A percentile compares a stretch with the other conserved stretches of the same genome.
Conservation (phyloP, 1,140 invertebrate species). For the Drosophila nebulosa region DNA sequence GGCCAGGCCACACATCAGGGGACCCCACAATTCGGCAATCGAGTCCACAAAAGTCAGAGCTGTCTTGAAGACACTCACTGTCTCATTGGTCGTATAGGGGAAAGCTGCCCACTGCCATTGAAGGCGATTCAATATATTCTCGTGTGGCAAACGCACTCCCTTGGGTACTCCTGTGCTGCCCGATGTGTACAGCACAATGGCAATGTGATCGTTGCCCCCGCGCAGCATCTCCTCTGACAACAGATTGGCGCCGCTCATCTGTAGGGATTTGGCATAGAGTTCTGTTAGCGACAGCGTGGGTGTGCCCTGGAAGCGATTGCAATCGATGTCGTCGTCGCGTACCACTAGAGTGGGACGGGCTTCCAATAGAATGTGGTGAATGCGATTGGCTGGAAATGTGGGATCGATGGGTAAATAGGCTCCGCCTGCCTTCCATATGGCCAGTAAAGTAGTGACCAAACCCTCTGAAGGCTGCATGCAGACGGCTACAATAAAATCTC, state of each 20-base stretch:
- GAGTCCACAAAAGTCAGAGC: constrained; percentile 94
- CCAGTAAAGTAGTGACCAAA: constrained; percentile 86
- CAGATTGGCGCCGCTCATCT: constrained; percentile 56
- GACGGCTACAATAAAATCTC: constrained; percentile 87
- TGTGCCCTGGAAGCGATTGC: constrained; percentile 54
- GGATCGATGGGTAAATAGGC: constrained; percentile 91
- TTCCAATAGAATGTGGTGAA: constrained; percentile 89
- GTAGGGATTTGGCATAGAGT: constrained; percentile 59
- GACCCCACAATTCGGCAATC: constrained; percentile 92
- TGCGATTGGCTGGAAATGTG: constrained; percentile 87
- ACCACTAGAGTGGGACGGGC: constrained; percentile 87
- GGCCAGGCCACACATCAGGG: constrained; percentile 86
- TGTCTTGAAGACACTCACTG: constrained; percentile 91
- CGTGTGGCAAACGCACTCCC: constrained; percentile 92
- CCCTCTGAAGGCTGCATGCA: constrained; percentile 88
- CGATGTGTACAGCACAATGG: constrained; percentile 94
- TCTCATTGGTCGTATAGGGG: constrained; percentile 86
- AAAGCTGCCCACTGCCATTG: constrained; percentile 92
- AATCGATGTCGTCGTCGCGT: constrained; percentile 83
- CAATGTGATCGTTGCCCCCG: constrained; percentile 82
- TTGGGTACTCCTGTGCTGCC: constrained; percentile 96
- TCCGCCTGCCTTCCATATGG: constrained; percentile 90
- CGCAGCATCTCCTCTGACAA: constrained; percentile 60
- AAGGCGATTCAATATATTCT: constrained; percentile 89
- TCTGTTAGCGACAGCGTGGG: constrained; percentile 56